Evolutionary conservation across 2,797 vertebrate species (phyloP).

Genomic region (Antrozous pallidus): DNA sequence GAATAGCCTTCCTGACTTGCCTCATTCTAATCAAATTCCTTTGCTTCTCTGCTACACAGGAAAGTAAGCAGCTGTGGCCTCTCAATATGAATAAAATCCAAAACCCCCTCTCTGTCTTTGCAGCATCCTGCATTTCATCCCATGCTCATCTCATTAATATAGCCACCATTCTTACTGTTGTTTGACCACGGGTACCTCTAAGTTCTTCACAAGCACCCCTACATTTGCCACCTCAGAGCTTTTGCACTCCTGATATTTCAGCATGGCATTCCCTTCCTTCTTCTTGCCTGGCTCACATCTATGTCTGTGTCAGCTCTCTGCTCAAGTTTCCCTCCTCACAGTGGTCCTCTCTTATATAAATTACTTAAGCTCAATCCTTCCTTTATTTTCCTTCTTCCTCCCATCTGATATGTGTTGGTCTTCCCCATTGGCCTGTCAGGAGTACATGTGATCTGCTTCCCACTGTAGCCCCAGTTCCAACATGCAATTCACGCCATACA

Average conservation of each 20-base stretch:
- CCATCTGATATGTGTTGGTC: rapidly evolving
- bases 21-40: not conserved
- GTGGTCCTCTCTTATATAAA: not conserved
- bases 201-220: not conserved
- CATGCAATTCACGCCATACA: not conserved
- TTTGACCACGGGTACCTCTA: not conserved
- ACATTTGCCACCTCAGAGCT: rapidly evolving
- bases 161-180: rapidly evolving
- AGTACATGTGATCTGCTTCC: not conserved
- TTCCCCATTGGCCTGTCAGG: not conserved
- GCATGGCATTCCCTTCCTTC: rapidly evolving
- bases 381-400: not conserved
- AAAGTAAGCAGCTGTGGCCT: not conserved
- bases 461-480: rapidly evolving
- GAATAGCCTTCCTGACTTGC: not conserved
- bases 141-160: not conserved
- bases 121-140: not conserved
- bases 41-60: not conserved
- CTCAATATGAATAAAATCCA: rapidly evolving
- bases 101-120: not conserved
- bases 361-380: not conserved
- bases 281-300: too few relatives aligned
- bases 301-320: not conserved
- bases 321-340: rapidly evolving
- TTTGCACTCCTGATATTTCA: not conserved